Base-by-base conservation (phyloP, 2,113 vertebrate genomes). In the Thunnus thynnus region DNA sequence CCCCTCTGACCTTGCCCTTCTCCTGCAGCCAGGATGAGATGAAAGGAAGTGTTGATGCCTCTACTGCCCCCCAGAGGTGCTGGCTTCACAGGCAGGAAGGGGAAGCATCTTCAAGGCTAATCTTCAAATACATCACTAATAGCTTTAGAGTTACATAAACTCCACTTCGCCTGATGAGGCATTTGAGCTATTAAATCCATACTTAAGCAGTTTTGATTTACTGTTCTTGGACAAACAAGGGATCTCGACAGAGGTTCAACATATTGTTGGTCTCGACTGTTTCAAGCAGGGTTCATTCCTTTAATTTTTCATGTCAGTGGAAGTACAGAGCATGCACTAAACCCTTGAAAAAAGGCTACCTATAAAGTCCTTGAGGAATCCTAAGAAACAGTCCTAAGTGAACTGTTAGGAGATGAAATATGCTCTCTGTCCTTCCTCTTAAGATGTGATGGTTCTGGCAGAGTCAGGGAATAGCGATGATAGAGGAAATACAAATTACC, bases 1-100 rank as follows among this genome's bases (percentile, higher is more conserved):
- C 92, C 88, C 88, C 61, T 83, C 90, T 93, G 94, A 94, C 93
- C 92, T 93, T 93, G 90, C 83, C 87, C 68, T 81, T 83, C 73
- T 81, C 85, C 89, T 88, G 80, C 69, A 79, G 85, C 84, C 74
- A 89, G 75, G 83, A 71, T 51, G 73, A 82, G 86, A 90, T 92
- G 78, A 88, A 92, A 91, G 83, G 83, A 63, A 58, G 87, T 62
- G 70, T 60, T 81, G 89, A 91, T 88, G 83, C 63, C 64, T 90
- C 84, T 90, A 90, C 89, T 88, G 91, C 87, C 91, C 88, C 85
- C 86, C 60, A 89, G 88, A 93, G 92, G 90, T 56, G 63, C 52
- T 60, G 72, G 78, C 65, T 89, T 71, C 80, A 80, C 60, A 66
- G 75, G 51, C 78, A 87, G 82, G 86, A 89, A 81, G 22, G 27